phyloP scores from a whole-genome alignment of 2,888 invertebrate genomes.

The Xylophagus ater region DNA sequence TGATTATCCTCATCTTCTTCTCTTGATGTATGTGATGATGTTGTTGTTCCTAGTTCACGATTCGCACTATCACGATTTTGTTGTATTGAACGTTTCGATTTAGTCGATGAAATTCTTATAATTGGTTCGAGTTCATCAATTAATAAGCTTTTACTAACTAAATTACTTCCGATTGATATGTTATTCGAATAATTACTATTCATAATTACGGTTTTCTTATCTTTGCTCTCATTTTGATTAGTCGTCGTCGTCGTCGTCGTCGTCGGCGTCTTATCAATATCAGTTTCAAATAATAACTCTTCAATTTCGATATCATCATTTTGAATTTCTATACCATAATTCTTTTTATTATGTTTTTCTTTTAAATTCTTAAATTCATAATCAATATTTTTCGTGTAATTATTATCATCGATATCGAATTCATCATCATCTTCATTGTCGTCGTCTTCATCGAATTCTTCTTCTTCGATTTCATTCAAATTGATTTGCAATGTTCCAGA shows the following conservation, averaged over 20 bases:
- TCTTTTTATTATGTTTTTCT: too few relatives aligned
- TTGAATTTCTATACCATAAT: too few relatives aligned
- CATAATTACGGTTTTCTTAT: too few relatives aligned
- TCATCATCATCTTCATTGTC: constrained; percentile 24
- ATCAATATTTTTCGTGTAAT: constrained; percentile 12
- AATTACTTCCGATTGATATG: too few relatives aligned
- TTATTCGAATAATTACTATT: too few relatives aligned
- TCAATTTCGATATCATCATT: not conserved
- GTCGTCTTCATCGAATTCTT: constrained; percentile 21
- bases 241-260: constrained; percentile 5
- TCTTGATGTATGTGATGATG: not conserved
- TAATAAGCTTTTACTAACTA: too few relatives aligned
- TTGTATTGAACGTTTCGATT: too few relatives aligned
- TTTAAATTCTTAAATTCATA: too few relatives aligned
- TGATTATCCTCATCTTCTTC: too few relatives aligned
- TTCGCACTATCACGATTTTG: too few relatives aligned
- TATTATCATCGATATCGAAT: constrained; percentile 16
- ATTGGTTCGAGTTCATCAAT: constrained; percentile 9
- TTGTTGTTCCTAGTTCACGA: not conserved
- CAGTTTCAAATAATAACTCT: not conserved
- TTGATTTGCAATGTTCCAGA: constrained; percentile 20
- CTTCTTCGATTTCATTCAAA: constrained; percentile 22
- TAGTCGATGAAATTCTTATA: constrained; percentile 3
- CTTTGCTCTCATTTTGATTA: too few relatives aligned
- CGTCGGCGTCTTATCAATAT: not conserved